phyloP scores from a whole-genome alignment of 2,797 vertebrate genomes.

The Poliocrania exsul region DNA sequence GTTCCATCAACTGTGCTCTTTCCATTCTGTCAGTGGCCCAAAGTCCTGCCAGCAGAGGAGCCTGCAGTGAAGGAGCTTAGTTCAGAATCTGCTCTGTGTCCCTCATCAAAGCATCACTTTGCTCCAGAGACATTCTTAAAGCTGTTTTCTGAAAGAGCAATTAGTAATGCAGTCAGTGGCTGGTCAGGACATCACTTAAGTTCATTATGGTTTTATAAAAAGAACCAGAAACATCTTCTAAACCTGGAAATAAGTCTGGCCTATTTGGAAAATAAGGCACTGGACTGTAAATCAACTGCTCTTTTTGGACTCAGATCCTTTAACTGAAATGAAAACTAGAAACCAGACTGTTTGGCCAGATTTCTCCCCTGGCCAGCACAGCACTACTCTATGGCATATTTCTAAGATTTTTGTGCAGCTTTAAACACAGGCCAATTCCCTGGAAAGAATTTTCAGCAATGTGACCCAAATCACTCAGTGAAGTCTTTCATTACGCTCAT shows the following conservation, averaged over 20 bases:
- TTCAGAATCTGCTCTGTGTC: neutral
- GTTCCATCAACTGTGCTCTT: neutral
- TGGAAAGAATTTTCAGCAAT: neutral
- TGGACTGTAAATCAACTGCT: neutral
- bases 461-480: neutral
- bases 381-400: neutral
- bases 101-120: neutral
- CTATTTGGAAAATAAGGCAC: neutral
- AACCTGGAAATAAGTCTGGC: neutral
- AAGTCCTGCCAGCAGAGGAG: neutral
- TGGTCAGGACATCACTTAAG: neutral
- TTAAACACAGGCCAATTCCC: neutral
- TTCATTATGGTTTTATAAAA: neutral
- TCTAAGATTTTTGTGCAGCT: neutral
- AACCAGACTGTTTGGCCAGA: neutral
- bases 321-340: neutral
- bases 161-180: neutral
- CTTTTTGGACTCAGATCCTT: neutral
- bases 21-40: neutral
- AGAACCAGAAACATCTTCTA: neutral
- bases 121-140: neutral
- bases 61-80: neutral
- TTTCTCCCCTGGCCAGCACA: neutral
- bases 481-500: neutral
- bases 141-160: neutral